A percentile compares a stretch with the other conserved stretches of the same genome.
These are phyloP conservation scores for Phalangium opilio DNA, from an alignment of 2,888 invertebrate genomes.

Conservation along the genomic window DNA sequence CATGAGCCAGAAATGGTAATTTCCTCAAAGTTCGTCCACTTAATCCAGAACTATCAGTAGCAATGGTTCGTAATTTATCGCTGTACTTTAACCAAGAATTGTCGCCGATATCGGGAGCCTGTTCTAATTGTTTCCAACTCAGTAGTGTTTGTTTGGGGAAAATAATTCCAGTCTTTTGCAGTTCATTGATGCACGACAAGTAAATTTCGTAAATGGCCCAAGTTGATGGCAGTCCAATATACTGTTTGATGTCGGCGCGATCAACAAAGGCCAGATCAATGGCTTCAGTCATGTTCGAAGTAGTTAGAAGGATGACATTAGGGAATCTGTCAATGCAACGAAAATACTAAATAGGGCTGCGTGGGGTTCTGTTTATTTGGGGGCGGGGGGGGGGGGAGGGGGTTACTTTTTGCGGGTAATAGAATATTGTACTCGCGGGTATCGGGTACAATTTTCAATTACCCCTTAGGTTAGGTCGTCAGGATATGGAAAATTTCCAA, in stretches of 20 bases:
- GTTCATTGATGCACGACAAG: slow-evolving; percentile 60
- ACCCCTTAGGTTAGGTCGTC: too few relatives aligned
- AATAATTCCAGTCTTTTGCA: slow-evolving; percentile 45
- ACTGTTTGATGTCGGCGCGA: slow-evolving; percentile 82
- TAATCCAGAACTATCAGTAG: slow-evolving; percentile 44
- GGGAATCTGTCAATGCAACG: slow-evolving; percentile 40
- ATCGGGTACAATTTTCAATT: too few relatives aligned
- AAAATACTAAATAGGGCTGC: slow-evolving; percentile 1
- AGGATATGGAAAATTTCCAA: too few relatives aligned
- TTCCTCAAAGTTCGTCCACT: slow-evolving; percentile 77
- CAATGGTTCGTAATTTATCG: slow-evolving; percentile 3
- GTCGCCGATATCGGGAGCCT: not conserved
- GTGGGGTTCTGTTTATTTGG: too few relatives aligned
- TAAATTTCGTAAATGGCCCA: slow-evolving; percentile 71
- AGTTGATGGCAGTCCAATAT: slow-evolving; percentile 62
- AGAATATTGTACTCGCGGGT: too few relatives aligned
- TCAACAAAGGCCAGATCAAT: slow-evolving; percentile 93
- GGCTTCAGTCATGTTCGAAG: slow-evolving; percentile 83
- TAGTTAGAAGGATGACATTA: slow-evolving; percentile 84
- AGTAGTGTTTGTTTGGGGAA: slow-evolving; percentile 4
- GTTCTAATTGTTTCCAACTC: slow-evolving; percentile 1
- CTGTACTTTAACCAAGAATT: not conserved
- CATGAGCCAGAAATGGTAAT: slow-evolving; percentile 61
- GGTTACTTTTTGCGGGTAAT: too few relatives aligned
- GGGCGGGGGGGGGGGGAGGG: too few relatives aligned